These are phyloP conservation scores for Menidia beryllina DNA, from an alignment of 2,113 vertebrate species.

Conservation along the genomic window DNA sequence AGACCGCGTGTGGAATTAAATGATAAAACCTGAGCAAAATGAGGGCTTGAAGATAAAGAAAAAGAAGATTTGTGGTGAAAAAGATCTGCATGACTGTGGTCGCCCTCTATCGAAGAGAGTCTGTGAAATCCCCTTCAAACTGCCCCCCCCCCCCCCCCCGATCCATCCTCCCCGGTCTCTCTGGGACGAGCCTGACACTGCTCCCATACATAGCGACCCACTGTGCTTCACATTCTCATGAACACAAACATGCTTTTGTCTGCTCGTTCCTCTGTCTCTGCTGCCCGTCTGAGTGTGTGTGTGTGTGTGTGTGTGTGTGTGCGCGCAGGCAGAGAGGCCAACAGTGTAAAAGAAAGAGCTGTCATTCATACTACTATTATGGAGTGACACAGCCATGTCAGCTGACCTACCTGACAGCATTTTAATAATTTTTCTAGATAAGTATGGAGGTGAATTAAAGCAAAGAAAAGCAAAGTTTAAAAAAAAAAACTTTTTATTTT, in stretches of 20 bases:
- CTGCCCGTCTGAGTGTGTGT: constrained; percentile 43
- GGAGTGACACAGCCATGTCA: constrained; percentile 7
- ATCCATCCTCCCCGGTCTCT: constrained; percentile 8
- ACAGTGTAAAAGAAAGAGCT: constrained; percentile 27
- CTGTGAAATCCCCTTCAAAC: constrained; percentile 41
- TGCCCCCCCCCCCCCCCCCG: neutral
- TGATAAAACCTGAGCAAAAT: no score
- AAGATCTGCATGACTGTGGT: constrained; percentile 1
- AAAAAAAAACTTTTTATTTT: neutral
- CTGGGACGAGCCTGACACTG: constrained; percentile 74
- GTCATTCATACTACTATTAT: constrained; percentile 27
- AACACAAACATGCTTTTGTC: constrained; percentile 81
- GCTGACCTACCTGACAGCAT: neutral
- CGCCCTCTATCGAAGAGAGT: constrained; percentile 25
- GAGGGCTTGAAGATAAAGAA: neutral
- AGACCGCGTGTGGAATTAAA: no score
- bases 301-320: constrained; percentile 42
- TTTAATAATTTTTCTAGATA: constrained; percentile 10
- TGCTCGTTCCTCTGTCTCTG: constrained; percentile 54
- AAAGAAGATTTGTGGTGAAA: neutral
- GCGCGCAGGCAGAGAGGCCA: neutral
- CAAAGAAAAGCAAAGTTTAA: neutral
- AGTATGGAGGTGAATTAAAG: neutral
- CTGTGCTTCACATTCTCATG: constrained; percentile 80
- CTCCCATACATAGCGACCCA: constrained; percentile 73